These are phyloP conservation scores for Montipora foliosa DNA, from an alignment of 64 coral and sea anemone genomes.

Conservation along the genomic window DNA sequence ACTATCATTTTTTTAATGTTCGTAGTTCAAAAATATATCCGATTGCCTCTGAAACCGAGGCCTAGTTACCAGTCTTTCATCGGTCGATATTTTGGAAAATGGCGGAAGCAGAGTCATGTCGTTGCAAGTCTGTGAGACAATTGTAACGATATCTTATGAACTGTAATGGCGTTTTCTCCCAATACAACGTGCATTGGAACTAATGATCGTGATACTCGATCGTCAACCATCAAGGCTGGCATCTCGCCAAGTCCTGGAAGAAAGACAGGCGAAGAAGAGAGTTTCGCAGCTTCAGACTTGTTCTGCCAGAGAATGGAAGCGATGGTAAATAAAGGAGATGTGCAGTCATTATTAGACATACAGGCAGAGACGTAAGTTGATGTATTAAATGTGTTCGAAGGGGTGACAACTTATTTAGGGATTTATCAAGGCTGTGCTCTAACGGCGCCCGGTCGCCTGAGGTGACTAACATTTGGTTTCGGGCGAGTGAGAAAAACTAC, in stretches of 20 bases:
- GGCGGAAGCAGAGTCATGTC: background rate
- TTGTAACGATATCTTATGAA: background rate
- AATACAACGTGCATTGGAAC: background rate
- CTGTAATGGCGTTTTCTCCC: background rate
- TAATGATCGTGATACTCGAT: background rate
- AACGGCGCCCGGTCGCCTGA: too few relatives aligned
- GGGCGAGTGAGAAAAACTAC: too few relatives aligned
- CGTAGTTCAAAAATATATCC: too few relatives aligned
- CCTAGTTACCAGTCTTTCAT: background rate
- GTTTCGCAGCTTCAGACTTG: slow-evolving; percentile 35
- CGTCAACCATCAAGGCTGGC: background rate
- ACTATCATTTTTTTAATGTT: too few relatives aligned
- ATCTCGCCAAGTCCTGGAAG: background rate
- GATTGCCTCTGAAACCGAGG: background rate
- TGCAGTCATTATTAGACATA: slow-evolving; percentile 16
- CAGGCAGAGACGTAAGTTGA: slow-evolving; percentile 64
- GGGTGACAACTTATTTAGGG: background rate
- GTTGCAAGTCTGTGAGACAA: background rate
- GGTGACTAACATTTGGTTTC: too few relatives aligned
- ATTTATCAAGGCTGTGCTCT: too few relatives aligned
- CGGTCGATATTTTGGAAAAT: background rate
- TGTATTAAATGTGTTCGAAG: background rate
- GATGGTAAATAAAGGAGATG: slow-evolving; percentile 50
- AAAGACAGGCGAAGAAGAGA: background rate
- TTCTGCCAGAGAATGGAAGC: slow-evolving; percentile 49